Percentiles rank a stretch among this genome's conserved stretches.
phyloP scores from a whole-genome alignment of 2,888 invertebrate species.

The Cephus pygmeus region DNA sequence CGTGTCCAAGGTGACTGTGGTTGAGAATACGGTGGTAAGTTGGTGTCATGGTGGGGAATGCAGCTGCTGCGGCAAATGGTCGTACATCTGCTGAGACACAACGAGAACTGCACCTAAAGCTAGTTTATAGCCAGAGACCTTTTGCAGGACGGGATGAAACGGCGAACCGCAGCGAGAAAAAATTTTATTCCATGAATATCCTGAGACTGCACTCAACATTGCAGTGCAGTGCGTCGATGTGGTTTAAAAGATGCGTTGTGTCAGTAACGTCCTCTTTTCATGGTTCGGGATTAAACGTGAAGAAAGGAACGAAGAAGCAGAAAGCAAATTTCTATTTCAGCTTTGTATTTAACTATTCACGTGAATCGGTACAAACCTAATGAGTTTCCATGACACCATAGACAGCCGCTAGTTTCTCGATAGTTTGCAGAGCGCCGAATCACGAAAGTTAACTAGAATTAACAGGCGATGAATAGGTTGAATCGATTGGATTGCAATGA shows the following conservation, averaged over 20 bases:
- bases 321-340: too few relatives aligned
- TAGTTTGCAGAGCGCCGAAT: not conserved
- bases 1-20: not conserved
- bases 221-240: conserved; percentile 31
- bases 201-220: not conserved
- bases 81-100: conserved; percentile 59
- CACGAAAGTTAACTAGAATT: not conserved
- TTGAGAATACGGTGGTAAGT: not conserved
- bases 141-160: conserved; percentile 1
- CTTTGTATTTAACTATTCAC: too few relatives aligned
- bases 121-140: conserved; percentile 20
- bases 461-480: not conserved
- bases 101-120: conserved; percentile 28
- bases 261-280: not conserved
- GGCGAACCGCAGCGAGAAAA: not conserved
- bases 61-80: conserved; percentile 62
- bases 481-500: not conserved
- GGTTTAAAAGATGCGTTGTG: conserved; percentile 14
- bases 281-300: too few relatives aligned
- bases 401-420: not conserved
- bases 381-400: not conserved
- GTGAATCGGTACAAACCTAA: not conserved
- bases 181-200: not conserved
- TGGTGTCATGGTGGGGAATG: conserved; percentile 22
- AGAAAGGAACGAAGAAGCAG: too few relatives aligned